Evolutionary conservation across 2,113 vertebrate species (phyloP).

Genomic region (Spilogale gracilis): DNA sequence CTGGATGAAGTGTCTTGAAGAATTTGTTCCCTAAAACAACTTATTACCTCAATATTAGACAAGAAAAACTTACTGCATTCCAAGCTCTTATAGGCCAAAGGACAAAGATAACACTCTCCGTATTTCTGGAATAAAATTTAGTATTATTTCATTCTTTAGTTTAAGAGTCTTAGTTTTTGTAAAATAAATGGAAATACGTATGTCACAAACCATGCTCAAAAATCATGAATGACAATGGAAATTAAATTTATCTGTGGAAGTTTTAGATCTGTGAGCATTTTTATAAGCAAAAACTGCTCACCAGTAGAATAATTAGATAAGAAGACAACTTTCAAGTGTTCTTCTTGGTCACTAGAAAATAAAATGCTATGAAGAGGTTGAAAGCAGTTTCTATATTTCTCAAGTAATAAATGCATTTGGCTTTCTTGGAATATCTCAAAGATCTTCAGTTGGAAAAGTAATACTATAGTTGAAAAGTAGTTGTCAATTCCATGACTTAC

Average conservation of each 20-base stretch:
- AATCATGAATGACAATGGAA: neutral
- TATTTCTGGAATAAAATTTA: neutral
- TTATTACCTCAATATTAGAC: neutral
- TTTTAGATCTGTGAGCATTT: neutral
- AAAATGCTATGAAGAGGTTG: neutral
- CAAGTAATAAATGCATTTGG: neutral
- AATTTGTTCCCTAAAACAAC: neutral
- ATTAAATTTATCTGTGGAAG: neutral
- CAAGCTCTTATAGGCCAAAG: neutral
- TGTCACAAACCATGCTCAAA: neutral
- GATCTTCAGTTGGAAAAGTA: neutral
- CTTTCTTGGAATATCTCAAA: neutral
- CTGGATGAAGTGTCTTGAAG: neutral
- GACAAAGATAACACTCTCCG: neutral
- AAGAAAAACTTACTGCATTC: neutral
- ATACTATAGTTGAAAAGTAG: neutral
- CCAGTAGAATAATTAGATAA: neutral
- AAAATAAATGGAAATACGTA: neutral
- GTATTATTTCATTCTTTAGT: neutral
- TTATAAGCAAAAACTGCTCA: neutral
- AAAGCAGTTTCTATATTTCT: neutral
- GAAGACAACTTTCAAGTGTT: neutral
- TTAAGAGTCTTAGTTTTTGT: neutral
- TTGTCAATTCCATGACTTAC: neutral
- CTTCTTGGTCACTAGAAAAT: neutral